phyloP scores from a whole-genome alignment of 2,113 vertebrate species.

The Chauna torquata region DNA sequence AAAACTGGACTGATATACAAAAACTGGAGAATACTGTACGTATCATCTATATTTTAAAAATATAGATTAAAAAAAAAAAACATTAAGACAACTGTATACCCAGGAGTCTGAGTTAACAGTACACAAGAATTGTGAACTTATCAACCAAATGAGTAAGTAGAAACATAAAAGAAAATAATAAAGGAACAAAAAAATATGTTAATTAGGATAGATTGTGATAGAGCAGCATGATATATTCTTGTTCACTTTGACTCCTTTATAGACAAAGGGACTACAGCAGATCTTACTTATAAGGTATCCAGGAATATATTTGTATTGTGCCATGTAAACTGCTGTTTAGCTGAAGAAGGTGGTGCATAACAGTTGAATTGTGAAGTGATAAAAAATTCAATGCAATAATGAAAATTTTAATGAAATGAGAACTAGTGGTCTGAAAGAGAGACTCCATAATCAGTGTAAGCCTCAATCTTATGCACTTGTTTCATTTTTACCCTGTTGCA shows the following conservation, averaged over 20 bases:
- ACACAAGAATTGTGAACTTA: not conserved
- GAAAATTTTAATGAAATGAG: not conserved
- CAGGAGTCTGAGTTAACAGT: not conserved
- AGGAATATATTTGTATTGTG: not conserved
- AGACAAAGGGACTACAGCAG: not conserved
- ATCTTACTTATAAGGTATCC: not conserved
- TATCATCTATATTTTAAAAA: not conserved
- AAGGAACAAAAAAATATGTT: not conserved
- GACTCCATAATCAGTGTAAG: not conserved
- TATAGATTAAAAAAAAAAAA: not conserved
- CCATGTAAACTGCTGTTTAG: not conserved
- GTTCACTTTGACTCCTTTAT: not conserved
- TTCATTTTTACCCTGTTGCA: not conserved
- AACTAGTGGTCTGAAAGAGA: not conserved
- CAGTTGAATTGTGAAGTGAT: not conserved
- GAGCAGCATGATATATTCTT: not conserved
- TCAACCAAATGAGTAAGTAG: not conserved
- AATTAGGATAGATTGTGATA: not conserved
- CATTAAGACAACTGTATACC: not conserved
- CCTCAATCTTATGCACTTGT: not conserved
- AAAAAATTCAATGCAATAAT: not conserved
- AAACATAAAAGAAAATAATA: not conserved
- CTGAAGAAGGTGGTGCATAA: rapidly evolving
- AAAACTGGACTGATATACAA: not conserved
- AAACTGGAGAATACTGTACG: not conserved